phyloP scores from a whole-genome alignment of 2,888 invertebrate species.

The Drosophila nr. medialis region DNA sequence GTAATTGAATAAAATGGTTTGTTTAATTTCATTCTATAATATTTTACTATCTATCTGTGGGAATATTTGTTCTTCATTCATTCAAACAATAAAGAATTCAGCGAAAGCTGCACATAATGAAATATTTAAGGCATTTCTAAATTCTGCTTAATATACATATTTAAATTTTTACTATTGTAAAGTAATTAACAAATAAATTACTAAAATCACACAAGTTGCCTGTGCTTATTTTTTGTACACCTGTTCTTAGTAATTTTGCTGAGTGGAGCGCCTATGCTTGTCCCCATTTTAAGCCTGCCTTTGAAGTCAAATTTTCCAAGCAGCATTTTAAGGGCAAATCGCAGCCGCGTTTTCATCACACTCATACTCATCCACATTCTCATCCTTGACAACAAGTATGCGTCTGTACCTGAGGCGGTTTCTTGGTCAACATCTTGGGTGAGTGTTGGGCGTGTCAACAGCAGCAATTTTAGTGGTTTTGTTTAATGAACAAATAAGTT shows the following conservation, averaged over 20 bases:
- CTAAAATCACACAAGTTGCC: not conserved
- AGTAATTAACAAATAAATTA: not conserved
- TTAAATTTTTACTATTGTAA: not conserved
- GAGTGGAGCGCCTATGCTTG: not conserved
- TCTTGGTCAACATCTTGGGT: slow-evolving; percentile 19
- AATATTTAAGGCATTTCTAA: not conserved
- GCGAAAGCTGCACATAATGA: not conserved
- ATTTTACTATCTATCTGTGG: not conserved
- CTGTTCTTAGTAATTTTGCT: not conserved
- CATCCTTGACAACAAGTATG: slow-evolving; percentile 5
- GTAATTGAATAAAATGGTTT: not conserved
- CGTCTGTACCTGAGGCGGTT: slow-evolving; percentile 23
- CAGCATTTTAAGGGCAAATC: slow-evolving; percentile 18
- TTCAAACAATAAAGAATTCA: not conserved
- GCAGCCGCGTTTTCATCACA: slow-evolving; percentile 8
- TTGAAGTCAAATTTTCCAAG: slow-evolving; percentile 27
- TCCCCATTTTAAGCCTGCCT: not conserved
- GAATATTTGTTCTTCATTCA: not conserved
- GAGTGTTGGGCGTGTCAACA: slow-evolving; percentile 58
- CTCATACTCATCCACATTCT: slow-evolving; percentile 3
- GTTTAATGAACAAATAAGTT: slow-evolving; percentile 74
- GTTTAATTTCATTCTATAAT: not conserved
- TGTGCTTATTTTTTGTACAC: not conserved
- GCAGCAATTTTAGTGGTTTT: slow-evolving; percentile 68
- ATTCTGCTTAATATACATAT: not conserved